phyloP scores from a whole-genome alignment of 2,113 vertebrate genomes.

The Melanostigma gelatinosum region DNA sequence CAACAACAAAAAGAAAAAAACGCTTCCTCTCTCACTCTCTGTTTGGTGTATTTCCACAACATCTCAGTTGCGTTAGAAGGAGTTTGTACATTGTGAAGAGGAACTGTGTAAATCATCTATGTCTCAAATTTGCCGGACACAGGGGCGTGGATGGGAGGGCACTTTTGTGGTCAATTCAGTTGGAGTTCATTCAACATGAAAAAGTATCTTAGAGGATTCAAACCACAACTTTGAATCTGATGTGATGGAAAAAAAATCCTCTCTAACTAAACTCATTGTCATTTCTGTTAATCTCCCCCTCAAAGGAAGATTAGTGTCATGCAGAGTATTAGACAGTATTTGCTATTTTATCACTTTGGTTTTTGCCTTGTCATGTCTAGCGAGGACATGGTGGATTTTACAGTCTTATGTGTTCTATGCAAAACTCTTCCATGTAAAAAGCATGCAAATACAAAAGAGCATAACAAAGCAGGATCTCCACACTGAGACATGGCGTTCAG shows the following conservation, averaged over 20 bases:
- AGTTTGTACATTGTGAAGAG: background rate
- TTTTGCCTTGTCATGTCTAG: background rate
- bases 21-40: background rate
- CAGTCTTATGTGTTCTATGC: background rate
- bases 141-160: background rate
- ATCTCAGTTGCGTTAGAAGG: background rate
- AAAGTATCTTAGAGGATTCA: background rate
- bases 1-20: background rate
- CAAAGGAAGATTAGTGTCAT: background rate
- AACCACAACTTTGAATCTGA: background rate
- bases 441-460: conserved; percentile 46
- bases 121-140: background rate
- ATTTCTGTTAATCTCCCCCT: conserved; percentile 15
- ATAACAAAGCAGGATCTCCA: background rate
- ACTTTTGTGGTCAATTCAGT: background rate
- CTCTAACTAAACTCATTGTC: background rate
- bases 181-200: conserved; percentile 18
- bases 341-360: background rate
- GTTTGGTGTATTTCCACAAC: background rate
- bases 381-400: conserved; percentile 7
- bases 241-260: background rate
- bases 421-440: conserved; percentile 44
- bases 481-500: conserved; percentile 6
- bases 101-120: conserved; percentile 18
- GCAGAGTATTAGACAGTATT: background rate